A percentile compares a stretch with the other conserved stretches of the same genome.
Conservation (phyloP, 2,888 invertebrate species). For the Doris montereyensis region DNA sequence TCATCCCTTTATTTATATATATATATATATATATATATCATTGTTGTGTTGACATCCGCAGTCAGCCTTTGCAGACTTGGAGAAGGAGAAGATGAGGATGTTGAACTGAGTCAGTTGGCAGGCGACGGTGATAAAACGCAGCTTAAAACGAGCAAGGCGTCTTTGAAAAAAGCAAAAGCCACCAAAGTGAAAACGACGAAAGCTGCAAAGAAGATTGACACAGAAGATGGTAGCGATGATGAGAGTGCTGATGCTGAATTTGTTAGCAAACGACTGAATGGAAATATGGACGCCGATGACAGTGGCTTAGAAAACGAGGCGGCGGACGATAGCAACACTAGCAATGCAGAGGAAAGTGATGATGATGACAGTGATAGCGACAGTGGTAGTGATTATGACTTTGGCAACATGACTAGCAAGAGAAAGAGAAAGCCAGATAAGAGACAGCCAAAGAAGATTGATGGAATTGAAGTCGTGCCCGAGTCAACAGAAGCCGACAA, state of each 20-base stretch:
- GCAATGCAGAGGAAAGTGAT: slow-evolving; percentile 47
- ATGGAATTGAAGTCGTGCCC: slow-evolving; percentile 41
- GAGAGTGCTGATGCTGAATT: background rate
- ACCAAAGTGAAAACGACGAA: slow-evolving; percentile 30
- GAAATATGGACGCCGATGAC: slow-evolving; percentile 32
- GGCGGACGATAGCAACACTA: slow-evolving; percentile 35
- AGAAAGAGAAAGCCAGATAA: slow-evolving; percentile 35
- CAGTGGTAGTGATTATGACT: slow-evolving; percentile 51
- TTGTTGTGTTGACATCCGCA: too few species aligned
- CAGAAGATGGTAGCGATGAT: background rate
- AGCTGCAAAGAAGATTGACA: slow-evolving; percentile 39
- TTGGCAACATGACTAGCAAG: slow-evolving; percentile 62
- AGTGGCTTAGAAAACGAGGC: slow-evolving; percentile 21
- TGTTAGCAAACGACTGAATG: too few species aligned
- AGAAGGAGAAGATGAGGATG: slow-evolving; percentile 89
- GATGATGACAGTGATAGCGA: slow-evolving; percentile 55
- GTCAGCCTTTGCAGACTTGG: slow-evolving; percentile 80
- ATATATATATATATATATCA: too few species aligned
- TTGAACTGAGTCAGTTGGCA: slow-evolving; percentile 84
- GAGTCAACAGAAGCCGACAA: slow-evolving; percentile 17
- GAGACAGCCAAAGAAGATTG: background rate
- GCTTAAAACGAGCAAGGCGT: slow-evolving; percentile 54
- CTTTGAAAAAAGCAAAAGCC: background rate
- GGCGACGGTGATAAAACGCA: slow-evolving; percentile 55
- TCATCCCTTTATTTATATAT: too few species aligned